Conservation (phyloP, 2,797 vertebrate genomes). For the Epinephelus coioides region DNA sequence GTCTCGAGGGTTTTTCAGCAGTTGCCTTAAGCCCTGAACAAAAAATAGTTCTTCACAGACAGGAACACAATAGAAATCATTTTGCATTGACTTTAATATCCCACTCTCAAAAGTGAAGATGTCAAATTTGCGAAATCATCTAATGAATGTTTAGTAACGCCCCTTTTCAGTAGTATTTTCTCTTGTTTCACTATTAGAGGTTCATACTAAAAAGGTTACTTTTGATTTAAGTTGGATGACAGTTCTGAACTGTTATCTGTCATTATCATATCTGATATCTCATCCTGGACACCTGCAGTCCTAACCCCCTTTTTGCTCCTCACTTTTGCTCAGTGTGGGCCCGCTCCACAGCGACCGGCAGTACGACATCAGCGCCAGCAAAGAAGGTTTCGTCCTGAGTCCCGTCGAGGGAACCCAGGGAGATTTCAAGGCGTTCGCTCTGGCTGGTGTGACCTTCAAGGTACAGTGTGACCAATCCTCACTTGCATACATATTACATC, state of each 20-base stretch:
- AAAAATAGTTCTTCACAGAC: not conserved
- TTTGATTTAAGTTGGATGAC: not conserved
- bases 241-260: not conserved
- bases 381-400: conserved; percentile 96
- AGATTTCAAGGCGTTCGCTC: conserved; percentile 97
- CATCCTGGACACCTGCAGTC: not conserved
- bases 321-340: conserved; percentile 87
- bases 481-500: not conserved
- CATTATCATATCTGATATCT: not conserved
- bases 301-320: not conserved
- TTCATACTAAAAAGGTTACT: not conserved
- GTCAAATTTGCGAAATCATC: not conserved
- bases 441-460: conserved; percentile 97
- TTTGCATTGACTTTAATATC: not conserved
- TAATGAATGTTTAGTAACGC: not conserved
- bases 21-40: not conserved
- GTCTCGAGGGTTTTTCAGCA: not conserved
- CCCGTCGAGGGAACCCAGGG: conserved; percentile 91
- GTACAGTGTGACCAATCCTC: conserved; percentile 71
- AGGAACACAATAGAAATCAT: not conserved
- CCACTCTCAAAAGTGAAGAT: not conserved
- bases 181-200: not conserved
- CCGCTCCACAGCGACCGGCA: conserved; percentile 95
- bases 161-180: not conserved
- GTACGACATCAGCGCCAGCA: conserved; percentile 92